phyloP scores from a whole-genome alignment of 2,113 vertebrate species.

The Alligator mississippiensis region DNA sequence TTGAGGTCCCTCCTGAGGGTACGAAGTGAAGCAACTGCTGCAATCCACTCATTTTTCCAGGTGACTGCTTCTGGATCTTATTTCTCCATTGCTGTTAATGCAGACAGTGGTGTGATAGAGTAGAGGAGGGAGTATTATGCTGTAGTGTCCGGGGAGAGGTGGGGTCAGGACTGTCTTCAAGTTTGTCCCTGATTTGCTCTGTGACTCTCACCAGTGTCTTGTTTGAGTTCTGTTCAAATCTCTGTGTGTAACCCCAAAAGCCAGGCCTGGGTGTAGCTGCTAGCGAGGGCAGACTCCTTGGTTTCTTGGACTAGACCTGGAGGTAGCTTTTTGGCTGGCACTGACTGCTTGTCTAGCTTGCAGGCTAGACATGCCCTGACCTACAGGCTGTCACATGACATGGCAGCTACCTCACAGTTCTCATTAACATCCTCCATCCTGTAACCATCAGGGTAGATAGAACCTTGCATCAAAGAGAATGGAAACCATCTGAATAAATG shows the following conservation, averaged over 20 bases:
- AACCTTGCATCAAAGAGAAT: neutral
- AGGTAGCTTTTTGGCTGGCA: too few relatives aligned
- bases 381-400: too few relatives aligned
- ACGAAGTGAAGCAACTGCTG: conserved; percentile 90
- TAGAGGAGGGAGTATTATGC: accelerated
- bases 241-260: too few relatives aligned
- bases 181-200: neutral
- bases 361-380: too few relatives aligned
- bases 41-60: conserved; percentile 91
- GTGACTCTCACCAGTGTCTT: neutral
- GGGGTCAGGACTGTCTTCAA: neutral
- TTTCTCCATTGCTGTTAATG: neutral
- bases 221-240: neutral
- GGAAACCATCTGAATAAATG: neutral
- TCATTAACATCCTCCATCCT: neutral
- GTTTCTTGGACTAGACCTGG: too few relatives aligned
- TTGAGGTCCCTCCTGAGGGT: conserved; percentile 89
- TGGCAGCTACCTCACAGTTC: too few relatives aligned
- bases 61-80: conserved; percentile 66
- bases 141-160: neutral
- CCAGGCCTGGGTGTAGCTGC: too few relatives aligned
- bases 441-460: neutral
- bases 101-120: neutral
- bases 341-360: too few relatives aligned
- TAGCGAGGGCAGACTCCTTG: too few relatives aligned